Percentiles rank a stretch among this genome's conserved stretches.
Evolutionary conservation across 1,140 invertebrate genomes (phyloP).

Genomic region (Drosophila grimshawi): DNA sequence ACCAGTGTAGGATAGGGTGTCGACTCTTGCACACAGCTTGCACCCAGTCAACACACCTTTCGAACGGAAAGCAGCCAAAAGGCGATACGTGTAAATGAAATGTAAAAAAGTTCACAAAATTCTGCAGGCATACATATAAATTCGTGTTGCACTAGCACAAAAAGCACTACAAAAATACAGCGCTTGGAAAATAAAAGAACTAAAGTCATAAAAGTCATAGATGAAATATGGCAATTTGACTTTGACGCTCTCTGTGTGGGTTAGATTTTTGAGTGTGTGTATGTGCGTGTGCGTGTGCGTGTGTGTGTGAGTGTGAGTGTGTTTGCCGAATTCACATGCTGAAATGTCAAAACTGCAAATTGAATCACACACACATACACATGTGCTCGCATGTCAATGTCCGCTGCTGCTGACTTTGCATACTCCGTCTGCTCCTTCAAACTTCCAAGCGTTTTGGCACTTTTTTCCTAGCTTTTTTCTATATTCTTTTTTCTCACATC

Average conservation of each 20-base stretch:
- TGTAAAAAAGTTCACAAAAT: conserved; percentile 45
- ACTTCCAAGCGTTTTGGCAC: conserved; percentile 67
- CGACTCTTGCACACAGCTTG: conserved; percentile 34
- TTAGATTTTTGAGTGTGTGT: conserved; percentile 5
- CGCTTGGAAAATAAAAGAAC: conserved; percentile 60
- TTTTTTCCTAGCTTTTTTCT: conserved; percentile 2
- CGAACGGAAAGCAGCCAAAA: conserved; percentile 13
- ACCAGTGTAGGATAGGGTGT: too few species aligned
- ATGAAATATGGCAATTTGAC: conserved; percentile 81
- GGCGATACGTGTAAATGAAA: conserved; percentile 51
- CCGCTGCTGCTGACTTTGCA: conserved; percentile 79
- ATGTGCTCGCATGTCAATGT: conserved; percentile 69
- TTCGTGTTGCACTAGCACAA: conserved; percentile 27
- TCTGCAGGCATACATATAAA: conserved; percentile 59
- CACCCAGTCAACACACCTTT: conserved; percentile 10
- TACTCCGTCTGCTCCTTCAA: conserved; percentile 66
- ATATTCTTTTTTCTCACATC: conserved; percentile 13
- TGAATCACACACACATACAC: conserved; percentile 58
- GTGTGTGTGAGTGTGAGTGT: conserved; percentile 25
- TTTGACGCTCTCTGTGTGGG: conserved; percentile 33
- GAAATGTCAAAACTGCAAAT: conserved; percentile 77
- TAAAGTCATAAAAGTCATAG: conserved; percentile 77
- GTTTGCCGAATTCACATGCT: conserved; percentile 32
- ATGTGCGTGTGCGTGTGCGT: conserved; percentile 6
- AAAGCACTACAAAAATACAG: conserved; percentile 21